Evolutionary conservation across 2,113 vertebrate species (phyloP).

Genomic region (Tetrao urogallus): DNA sequence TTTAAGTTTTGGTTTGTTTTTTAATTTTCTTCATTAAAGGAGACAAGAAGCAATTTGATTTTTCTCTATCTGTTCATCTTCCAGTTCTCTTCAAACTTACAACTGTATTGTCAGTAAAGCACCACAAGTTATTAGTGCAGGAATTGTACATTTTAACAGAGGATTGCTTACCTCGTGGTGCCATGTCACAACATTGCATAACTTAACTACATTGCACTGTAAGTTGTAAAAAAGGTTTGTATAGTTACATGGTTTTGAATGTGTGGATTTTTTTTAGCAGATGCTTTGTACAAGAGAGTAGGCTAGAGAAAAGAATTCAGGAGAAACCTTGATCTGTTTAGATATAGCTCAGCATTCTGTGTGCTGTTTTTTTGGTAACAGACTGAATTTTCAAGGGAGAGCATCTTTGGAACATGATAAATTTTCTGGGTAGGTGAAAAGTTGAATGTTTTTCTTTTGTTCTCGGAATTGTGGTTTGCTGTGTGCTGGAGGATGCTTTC

Average conservation of each 20-base stretch:
- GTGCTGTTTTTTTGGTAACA: slow-evolving; percentile 20
- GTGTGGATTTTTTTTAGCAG: slow-evolving; percentile 42
- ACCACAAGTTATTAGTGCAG: slow-evolving; percentile 9
- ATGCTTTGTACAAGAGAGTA: slow-evolving; percentile 51
- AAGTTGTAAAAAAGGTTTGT: slow-evolving; percentile 44
- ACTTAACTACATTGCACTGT: slow-evolving; percentile 23
- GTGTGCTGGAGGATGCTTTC: slow-evolving; percentile 12
- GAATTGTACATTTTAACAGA: slow-evolving; percentile 20
- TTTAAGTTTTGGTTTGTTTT: background rate
- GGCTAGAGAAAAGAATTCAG: slow-evolving; percentile 21
- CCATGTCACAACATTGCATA: slow-evolving; percentile 32
- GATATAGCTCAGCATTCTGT: background rate
- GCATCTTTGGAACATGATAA: background rate
- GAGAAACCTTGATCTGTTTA: background rate
- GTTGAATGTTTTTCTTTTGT: background rate
- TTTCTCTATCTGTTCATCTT: background rate
- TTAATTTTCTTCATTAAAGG: background rate
- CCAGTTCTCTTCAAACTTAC: slow-evolving; percentile 4
- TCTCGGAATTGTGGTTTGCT: background rate
- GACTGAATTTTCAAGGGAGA: background rate
- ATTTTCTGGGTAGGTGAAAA: background rate
- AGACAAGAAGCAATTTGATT: background rate
- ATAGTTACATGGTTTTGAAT: slow-evolving; percentile 30
- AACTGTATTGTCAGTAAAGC: slow-evolving; percentile 32
- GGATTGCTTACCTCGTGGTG: slow-evolving; percentile 52